These are phyloP conservation scores for Sebastes baramenuke DNA, from an alignment of 2,797 vertebrate species.

Conservation along the genomic window DNA sequence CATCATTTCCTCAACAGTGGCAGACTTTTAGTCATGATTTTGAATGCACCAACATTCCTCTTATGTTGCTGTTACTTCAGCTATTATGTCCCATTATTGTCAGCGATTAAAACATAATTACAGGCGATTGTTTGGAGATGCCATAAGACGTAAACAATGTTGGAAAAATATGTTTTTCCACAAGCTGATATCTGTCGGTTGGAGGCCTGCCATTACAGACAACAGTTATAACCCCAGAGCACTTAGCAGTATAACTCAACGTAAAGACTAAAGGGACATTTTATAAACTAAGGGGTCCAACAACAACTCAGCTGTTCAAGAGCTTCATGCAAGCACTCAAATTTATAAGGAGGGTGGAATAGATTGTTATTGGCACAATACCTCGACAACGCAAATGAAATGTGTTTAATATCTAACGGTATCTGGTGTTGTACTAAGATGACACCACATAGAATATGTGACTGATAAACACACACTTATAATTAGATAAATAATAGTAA, in stretches of 20 bases:
- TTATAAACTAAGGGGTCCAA: constrained; percentile 43
- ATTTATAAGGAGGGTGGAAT: constrained; percentile 1
- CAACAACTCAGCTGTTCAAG: constrained; percentile 49
- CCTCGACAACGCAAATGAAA: constrained; percentile 8
- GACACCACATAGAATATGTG: neutral
- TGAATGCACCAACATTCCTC: constrained; percentile 24
- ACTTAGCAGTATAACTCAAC: constrained; percentile 39
- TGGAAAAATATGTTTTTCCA: constrained; percentile 35
- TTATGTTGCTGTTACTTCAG: constrained; percentile 11
- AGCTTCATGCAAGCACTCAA: constrained; percentile 1
- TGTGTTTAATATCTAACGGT: neutral
- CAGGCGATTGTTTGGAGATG: constrained; percentile 26
- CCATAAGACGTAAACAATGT: constrained; percentile 39
- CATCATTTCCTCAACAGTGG: constrained; percentile 1
- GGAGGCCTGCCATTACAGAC: constrained; percentile 43
- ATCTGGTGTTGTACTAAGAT: neutral
- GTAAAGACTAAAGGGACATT: constrained; percentile 46
- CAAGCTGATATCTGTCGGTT: constrained; percentile 26
- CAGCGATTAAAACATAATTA: constrained; percentile 47
- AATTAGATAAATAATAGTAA: neutral
- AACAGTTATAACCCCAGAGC: constrained; percentile 35
- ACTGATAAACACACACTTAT: neutral
- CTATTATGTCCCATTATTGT: constrained; percentile 19
- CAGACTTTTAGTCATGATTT: constrained; percentile 5
- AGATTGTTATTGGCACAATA: constrained; percentile 30